Evolutionary conservation across 2,888 invertebrate genomes (phyloP).

Genomic region (Heliconius erato): DNA sequence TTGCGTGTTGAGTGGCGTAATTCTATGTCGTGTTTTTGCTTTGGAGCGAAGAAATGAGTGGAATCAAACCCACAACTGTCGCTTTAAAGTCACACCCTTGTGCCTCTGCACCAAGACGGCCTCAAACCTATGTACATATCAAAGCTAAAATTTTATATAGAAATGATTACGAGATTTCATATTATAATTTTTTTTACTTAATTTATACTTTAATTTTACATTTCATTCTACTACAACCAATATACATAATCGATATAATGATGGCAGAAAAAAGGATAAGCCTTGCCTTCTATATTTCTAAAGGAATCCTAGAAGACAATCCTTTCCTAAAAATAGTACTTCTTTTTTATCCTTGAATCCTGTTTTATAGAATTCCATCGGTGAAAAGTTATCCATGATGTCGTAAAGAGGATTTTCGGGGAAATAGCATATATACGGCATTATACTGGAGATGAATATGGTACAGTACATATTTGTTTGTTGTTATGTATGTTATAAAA

Average conservation of each 20-base stretch:
- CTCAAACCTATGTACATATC: no score
- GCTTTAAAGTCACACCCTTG: no score
- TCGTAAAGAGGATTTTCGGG: slow-evolving; percentile 48
- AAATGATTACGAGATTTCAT: no score
- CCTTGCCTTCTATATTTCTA: not conserved
- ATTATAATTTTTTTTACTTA: not conserved
- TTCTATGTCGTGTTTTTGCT: no score
- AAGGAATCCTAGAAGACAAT: not conserved
- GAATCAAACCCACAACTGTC: no score
- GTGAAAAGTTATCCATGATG: slow-evolving; percentile 48
- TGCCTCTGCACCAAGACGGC: no score
- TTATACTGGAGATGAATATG: not conserved
- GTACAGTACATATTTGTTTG: not conserved
- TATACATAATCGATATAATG: not conserved
- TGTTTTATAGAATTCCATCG: slow-evolving; percentile 39
- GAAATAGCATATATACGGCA: not conserved
- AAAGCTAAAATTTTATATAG: no score
- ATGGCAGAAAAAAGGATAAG: not conserved
- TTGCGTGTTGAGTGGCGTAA: no score
- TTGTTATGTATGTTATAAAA: not conserved
- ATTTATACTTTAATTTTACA: not conserved
- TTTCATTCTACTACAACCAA: not conserved
- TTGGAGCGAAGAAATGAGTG: no score
- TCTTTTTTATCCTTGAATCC: slow-evolving; percentile 13
- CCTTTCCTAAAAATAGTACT: not conserved